Percentiles rank a stretch among this genome's conserved stretches.
Conservation (phyloP, 2,888 invertebrate species). For the Sycophila texana region DNA sequence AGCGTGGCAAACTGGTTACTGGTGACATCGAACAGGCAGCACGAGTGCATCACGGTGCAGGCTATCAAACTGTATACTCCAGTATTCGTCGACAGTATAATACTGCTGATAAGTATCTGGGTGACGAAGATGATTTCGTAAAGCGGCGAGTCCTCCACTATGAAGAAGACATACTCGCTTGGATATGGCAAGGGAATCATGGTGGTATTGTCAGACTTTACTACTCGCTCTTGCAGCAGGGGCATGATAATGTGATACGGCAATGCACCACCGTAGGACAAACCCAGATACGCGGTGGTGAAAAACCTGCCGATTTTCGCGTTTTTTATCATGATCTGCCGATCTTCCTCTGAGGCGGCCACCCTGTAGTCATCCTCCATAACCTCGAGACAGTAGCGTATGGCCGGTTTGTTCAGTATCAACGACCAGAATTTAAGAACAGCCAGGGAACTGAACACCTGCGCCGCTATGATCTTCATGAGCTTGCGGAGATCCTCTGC, state of each 20-base stretch:
- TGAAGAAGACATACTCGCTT: slow-evolving; percentile 65
- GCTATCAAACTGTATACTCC: slow-evolving; percentile 67
- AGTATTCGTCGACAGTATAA: slow-evolving; percentile 65
- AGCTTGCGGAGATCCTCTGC: slow-evolving; percentile 67
- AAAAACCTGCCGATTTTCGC: slow-evolving; percentile 68
- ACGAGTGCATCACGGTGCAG: slow-evolving; percentile 65
- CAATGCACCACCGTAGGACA: slow-evolving; percentile 69
- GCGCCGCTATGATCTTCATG: slow-evolving; percentile 69
- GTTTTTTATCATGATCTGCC: slow-evolving; percentile 66
- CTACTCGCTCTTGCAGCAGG: slow-evolving; percentile 61
- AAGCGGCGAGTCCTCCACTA: slow-evolving; percentile 61
- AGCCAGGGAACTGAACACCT: slow-evolving; percentile 68
- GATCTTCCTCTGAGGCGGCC: slow-evolving; percentile 64
- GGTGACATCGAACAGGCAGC: slow-evolving; percentile 64
- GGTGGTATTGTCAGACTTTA: slow-evolving; percentile 62
- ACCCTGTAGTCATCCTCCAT: slow-evolving; percentile 66
- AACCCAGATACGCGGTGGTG: slow-evolving; percentile 66
- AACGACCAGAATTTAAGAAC: slow-evolving; percentile 70
- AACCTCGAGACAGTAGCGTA: slow-evolving; percentile 64
- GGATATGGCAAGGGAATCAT: slow-evolving; percentile 66
- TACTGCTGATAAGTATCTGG: slow-evolving; percentile 65
- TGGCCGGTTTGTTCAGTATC: slow-evolving; percentile 65
- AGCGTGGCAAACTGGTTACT: slow-evolving; percentile 56
- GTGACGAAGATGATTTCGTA: slow-evolving; percentile 64
- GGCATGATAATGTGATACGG: slow-evolving; percentile 70